Evolutionary conservation across 2,888 invertebrate genomes (phyloP).

Genomic region (Philhelius pedissequus): DNA sequence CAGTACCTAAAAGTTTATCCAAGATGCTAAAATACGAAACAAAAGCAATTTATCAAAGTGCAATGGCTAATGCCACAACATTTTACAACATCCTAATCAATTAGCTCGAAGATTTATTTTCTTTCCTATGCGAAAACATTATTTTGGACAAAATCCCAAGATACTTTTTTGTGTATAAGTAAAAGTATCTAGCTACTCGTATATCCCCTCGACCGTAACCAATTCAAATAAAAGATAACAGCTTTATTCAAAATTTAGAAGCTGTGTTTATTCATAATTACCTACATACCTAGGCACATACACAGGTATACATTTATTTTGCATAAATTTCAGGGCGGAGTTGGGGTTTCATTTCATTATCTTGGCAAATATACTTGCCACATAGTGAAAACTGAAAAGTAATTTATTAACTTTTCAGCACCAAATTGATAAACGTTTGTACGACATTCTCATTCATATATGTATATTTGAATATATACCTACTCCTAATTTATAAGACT

Average conservation of each 20-base stretch:
- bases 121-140: neutral
- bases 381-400: no score
- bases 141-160: constrained; percentile 33
- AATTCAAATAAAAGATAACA: constrained; percentile 40
- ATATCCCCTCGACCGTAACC: constrained; percentile 41
- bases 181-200: neutral
- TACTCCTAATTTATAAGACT: constrained; percentile 12
- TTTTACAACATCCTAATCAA: constrained; percentile 71
- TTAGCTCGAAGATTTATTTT: constrained; percentile 66
- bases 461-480: neutral
- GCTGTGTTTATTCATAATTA: neutral
- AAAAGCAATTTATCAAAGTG: constrained; percentile 71
- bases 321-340: constrained; percentile 1
- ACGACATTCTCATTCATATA: neutral
- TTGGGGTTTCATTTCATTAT: constrained; percentile 58
- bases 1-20: constrained; percentile 8
- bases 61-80: constrained; percentile 71
- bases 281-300: neutral
- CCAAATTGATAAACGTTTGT: constrained; percentile 33
- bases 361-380: constrained; percentile 18
- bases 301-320: neutral
- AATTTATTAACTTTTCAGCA: constrained; percentile 52
- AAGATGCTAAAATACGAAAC: constrained; percentile 53
- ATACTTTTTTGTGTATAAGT: constrained; percentile 6
- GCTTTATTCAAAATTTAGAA: constrained; percentile 55